Evolutionary conservation across 2,113 vertebrate species (phyloP).

Genomic region (Natator depressus): DNA sequence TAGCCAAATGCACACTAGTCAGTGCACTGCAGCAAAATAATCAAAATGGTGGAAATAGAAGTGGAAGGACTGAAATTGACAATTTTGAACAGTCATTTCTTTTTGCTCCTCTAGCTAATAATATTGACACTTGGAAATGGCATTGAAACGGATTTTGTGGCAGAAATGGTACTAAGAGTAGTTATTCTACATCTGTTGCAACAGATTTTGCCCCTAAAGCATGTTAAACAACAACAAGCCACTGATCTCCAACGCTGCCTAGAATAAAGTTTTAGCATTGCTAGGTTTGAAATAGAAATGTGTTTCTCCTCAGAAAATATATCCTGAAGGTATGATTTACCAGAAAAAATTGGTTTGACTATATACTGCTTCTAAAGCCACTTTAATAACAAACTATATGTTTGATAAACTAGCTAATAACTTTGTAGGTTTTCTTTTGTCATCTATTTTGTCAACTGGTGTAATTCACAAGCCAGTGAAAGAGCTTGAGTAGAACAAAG

Average conservation of each 20-base stretch:
- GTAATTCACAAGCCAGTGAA: neutral
- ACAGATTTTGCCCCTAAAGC: neutral
- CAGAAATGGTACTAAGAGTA: accelerated
- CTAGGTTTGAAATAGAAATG: neutral
- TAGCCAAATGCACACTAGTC: constrained; percentile 43
- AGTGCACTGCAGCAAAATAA: neutral
- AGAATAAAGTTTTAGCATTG: constrained; percentile 39
- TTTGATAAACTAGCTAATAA: constrained; percentile 25
- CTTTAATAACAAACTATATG: neutral
- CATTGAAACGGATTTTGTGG: neutral
- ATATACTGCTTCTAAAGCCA: constrained; percentile 18
- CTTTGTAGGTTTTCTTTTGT: constrained; percentile 23
- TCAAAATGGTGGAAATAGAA: neutral
- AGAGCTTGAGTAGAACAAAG: neutral
- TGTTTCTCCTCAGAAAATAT: constrained; percentile 36
- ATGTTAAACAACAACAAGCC: constrained; percentile 25
- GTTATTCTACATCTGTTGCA: constrained; percentile 29
- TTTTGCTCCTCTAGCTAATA: neutral
- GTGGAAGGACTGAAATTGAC: neutral
- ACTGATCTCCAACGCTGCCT: constrained; percentile 46
- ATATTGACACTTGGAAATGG: neutral
- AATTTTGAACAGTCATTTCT: neutral
- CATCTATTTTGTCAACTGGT: neutral
- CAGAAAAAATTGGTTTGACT: neutral
- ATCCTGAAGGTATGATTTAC: constrained; percentile 41